Base-by-base conservation (phyloP, 1,140 invertebrate species). In the Trachymyrmex septentrionalis region DNA sequence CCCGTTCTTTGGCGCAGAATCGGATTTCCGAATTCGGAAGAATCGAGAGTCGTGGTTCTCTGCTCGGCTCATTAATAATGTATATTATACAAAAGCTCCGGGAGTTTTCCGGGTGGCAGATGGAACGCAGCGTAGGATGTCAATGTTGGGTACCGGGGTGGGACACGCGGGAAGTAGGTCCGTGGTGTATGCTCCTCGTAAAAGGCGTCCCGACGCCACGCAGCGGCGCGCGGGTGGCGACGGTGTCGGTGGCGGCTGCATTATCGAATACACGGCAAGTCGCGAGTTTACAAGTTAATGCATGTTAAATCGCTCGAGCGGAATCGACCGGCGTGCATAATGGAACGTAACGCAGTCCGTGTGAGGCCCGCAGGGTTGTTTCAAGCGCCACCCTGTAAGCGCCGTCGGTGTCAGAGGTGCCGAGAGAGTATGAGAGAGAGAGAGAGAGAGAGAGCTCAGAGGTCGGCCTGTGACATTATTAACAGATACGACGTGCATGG, bases 261-360 rank as follows among this genome's bases (percentile, higher is more conserved):
- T 88, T 89, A 88, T 88, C 82, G 57, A 72, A 38, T 50, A 72
- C 55, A 69, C 82, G 76, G 55, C 88, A 88, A 82, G 87, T 89
- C 61, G 75, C 67, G 75, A 91, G 90, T 91, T 91, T 91, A 91
- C 85, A 91, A 91, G 75, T 91, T 89, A 91, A 91, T 91, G 86
- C 86, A 88, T 87, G 90, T 90, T 92, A 92, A 92, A 90, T 92
- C 90, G 87, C 66, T 84, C 66, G 88, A 90, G 88, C 75, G 82
- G 81, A 91, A 87, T 86, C 86, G 91, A 88, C 81, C 63, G 75
- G 59, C 21, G 84, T 88, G 67, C 73, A 88, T 91, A 91, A 90
- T 90, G 87, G 67, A 90, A 78, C 84, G 73, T 88, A 86, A 86
- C 77, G 63, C 21, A 75, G 63, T 77, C 77, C 81, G 77, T 71